These are phyloP conservation scores for Azorinus chamasolen DNA, from an alignment of 2,888 invertebrate species.

Conservation along the genomic window DNA sequence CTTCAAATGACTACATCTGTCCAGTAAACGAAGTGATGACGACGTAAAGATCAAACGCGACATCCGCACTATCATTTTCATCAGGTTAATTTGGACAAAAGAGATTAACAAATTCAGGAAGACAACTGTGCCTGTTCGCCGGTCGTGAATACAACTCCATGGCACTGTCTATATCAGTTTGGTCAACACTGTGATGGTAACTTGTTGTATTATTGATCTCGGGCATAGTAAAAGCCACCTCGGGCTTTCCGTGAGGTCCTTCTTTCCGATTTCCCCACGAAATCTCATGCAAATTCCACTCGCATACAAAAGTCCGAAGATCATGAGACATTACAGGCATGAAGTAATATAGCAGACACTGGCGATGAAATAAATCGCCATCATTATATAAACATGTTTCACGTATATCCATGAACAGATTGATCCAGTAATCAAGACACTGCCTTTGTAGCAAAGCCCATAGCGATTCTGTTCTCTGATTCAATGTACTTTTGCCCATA, in stretches of 20 bases:
- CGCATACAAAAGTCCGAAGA: background rate
- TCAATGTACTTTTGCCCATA: constrained; percentile 26
- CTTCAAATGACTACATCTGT: too few relatives aligned
- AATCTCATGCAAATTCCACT: constrained; percentile 12
- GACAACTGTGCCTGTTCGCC: too few relatives aligned
- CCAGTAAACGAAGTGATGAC: too few relatives aligned
- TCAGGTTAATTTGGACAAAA: too few relatives aligned
- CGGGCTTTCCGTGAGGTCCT: constrained; percentile 1
- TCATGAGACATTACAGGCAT: background rate
- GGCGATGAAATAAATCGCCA: constrained; percentile 8
- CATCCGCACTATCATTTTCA: too few relatives aligned
- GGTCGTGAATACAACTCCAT: too few relatives aligned
- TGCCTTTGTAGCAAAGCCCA: constrained; percentile 24
- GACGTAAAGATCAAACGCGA: too few relatives aligned
- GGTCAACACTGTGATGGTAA: too few relatives aligned
- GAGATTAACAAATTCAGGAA: too few relatives aligned
- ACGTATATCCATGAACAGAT: constrained; percentile 13
- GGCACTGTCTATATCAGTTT: too few relatives aligned
- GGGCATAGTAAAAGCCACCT: background rate
- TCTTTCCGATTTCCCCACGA: background rate
- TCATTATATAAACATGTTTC: constrained; percentile 8
- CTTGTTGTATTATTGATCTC: background rate
- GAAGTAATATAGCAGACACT: constrained; percentile 7
- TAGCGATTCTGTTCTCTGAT: constrained; percentile 22
- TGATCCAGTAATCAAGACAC: constrained; percentile 9